Percentiles rank a stretch among this genome's conserved stretches.
Conservation (phyloP, 1,140 invertebrate species). For the Drosophila sulfurigaster region DNA sequence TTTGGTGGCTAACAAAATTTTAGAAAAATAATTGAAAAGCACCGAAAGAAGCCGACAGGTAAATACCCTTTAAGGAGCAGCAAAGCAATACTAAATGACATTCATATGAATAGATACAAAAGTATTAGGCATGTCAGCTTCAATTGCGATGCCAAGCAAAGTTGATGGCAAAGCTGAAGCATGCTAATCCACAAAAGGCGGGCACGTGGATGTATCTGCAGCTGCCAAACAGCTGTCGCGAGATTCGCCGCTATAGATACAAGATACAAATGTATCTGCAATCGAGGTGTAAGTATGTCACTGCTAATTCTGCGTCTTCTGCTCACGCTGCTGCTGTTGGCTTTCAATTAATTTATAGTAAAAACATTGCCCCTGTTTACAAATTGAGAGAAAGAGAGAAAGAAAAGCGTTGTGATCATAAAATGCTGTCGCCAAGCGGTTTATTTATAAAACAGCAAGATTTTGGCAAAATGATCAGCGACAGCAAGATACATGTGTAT, state of each 20-base stretch:
- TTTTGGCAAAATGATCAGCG: conserved; percentile 17
- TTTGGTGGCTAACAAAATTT: conserved; percentile 59
- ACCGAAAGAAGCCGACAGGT: not conserved
- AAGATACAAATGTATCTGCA: conserved; percentile 51
- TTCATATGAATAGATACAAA: too few species aligned
- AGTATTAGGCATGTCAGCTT: too few species aligned
- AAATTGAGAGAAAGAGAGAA: conserved; percentile 35
- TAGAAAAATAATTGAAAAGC: conserved; percentile 4
- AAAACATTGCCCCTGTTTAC: conserved; percentile 65
- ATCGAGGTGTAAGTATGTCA: conserved; percentile 57
- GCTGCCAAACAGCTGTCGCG: conserved; percentile 30
- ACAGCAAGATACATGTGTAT: conserved; percentile 1
- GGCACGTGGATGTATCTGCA: not conserved
- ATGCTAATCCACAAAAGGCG: not conserved
- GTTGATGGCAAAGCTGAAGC: not conserved
- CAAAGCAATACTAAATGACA: not conserved
- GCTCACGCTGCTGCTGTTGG: too few species aligned
- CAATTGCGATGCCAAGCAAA: not conserved
- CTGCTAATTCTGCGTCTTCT: conserved; percentile 36
- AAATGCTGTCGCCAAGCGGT: conserved; percentile 42
- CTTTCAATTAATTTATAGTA: conserved; percentile 58
- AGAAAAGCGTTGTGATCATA: conserved; percentile 8
- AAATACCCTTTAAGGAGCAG: conserved; percentile 13
- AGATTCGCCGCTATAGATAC: conserved; percentile 7
- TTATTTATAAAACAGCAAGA: conserved; percentile 37